phyloP scores from a whole-genome alignment of 2,888 invertebrate genomes.

The Hirtodrosophila duncani region DNA sequence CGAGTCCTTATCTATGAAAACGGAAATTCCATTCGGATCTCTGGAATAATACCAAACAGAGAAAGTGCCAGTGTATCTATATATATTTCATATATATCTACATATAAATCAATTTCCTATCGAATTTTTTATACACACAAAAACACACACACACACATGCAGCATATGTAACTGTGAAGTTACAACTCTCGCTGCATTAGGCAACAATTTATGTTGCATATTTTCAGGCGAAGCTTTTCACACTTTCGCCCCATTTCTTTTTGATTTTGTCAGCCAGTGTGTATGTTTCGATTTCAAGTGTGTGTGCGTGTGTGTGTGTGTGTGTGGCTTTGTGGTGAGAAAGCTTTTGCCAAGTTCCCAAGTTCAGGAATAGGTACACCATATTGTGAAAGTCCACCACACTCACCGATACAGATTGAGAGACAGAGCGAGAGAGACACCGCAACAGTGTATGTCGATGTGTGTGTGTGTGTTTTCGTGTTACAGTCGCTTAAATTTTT shows the following conservation, averaged over 20 bases:
- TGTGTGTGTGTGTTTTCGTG: neutral
- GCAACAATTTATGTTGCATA: conserved; percentile 1
- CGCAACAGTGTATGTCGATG: neutral
- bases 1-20: too few species aligned
- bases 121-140: neutral
- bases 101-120: too few species aligned
- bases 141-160: neutral
- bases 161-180: too few species aligned
- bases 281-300: conserved; percentile 1
- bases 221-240: conserved; percentile 2
- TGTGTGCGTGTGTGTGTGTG: conserved; percentile 5
- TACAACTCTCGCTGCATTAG: too few species aligned
- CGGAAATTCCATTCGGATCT: too few species aligned
- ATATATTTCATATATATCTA: too few species aligned
- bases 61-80: too few species aligned
- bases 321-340: conserved; percentile 29
- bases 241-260: neutral
- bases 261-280: neutral
- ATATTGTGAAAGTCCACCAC: conserved; percentile 45
- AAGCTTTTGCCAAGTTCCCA: conserved; percentile 49
- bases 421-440: conserved; percentile 1
- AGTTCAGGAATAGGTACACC: conserved; percentile 65
- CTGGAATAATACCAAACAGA: too few species aligned
- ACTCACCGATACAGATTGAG: conserved; percentile 7
- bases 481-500: conserved; percentile 22